Evolutionary conservation across 2,797 vertebrate species (phyloP).

Genomic region (Hydrocynus forskahlii): DNA sequence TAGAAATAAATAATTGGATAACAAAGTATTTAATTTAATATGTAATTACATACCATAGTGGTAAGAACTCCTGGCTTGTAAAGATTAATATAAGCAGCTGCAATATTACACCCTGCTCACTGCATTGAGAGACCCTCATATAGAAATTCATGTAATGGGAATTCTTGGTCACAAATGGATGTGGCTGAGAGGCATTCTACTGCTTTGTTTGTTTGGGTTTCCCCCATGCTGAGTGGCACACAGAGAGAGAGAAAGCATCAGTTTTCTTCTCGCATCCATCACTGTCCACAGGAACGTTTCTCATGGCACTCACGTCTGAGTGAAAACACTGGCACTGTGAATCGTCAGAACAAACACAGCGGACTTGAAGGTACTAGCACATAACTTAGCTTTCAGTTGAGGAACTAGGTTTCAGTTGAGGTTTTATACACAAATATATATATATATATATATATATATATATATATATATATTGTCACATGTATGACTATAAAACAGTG

Average conservation of each 20-base stretch:
- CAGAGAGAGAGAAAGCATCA: slow-evolving; percentile 15
- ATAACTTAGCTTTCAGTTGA: neutral
- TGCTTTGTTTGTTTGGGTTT: slow-evolving; percentile 19
- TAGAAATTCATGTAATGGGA: slow-evolving; percentile 15
- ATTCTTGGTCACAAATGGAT: slow-evolving; percentile 9
- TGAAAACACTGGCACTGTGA: slow-evolving; percentile 60
- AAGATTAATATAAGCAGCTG: neutral
- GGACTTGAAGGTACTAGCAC: slow-evolving; percentile 14
- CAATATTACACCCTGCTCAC: neutral
- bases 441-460: no score
- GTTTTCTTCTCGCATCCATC: slow-evolving; percentile 65
- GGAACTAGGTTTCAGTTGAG: neutral
- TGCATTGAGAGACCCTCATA: slow-evolving; percentile 5
- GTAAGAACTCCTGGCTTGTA: neutral
- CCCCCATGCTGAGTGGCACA: slow-evolving; percentile 15
- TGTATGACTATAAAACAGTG: neutral
- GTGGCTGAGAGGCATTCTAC: slow-evolving; percentile 7
- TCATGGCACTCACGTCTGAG: slow-evolving; percentile 67
- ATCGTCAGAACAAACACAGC: slow-evolving; percentile 23
- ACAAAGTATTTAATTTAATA: no score
- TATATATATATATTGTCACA: no score
- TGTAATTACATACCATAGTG: no score
- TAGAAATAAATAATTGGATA: no score
- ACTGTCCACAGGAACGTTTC: slow-evolving; percentile 61
- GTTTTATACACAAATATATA: neutral